These are phyloP conservation scores for Germaria angustata DNA, from an alignment of 2,888 invertebrate species.

Conservation along the genomic window DNA sequence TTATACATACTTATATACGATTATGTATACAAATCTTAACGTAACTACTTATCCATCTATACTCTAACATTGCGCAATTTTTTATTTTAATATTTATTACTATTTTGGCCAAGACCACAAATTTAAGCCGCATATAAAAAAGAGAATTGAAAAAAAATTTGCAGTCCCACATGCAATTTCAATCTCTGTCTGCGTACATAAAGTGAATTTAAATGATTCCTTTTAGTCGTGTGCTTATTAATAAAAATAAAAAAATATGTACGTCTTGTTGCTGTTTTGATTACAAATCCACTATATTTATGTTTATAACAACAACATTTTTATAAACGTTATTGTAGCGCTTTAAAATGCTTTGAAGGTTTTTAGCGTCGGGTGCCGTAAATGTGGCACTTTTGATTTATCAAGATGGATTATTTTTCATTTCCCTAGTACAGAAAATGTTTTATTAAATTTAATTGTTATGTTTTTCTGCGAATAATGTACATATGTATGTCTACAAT, in stretches of 20 bases:
- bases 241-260: slow-evolving; percentile 7
- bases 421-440: background rate
- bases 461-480: no score
- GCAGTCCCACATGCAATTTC: slow-evolving; percentile 42
- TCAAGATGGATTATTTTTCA: background rate
- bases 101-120: slow-evolving; percentile 42
- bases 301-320: background rate
- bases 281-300: slow-evolving; percentile 24
- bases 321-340: background rate
- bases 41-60: background rate
- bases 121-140: slow-evolving; percentile 6
- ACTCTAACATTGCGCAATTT: background rate
- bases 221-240: slow-evolving; percentile 24
- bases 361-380: slow-evolving; percentile 44
- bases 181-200: slow-evolving; percentile 45
- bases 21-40: no score
- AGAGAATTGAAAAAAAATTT: slow-evolving; percentile 3
- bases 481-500: no score
- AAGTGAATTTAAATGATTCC: slow-evolving; percentile 56
- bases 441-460: no score
- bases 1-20: background rate
- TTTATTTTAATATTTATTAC: slow-evolving; percentile 27
- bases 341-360: slow-evolving; percentile 31
- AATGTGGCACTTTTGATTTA: slow-evolving; percentile 7
- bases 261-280: slow-evolving; percentile 31